Evolutionary conservation across 2,797 vertebrate genomes (phyloP).

Genomic region (Astyanax mexicanus): DNA sequence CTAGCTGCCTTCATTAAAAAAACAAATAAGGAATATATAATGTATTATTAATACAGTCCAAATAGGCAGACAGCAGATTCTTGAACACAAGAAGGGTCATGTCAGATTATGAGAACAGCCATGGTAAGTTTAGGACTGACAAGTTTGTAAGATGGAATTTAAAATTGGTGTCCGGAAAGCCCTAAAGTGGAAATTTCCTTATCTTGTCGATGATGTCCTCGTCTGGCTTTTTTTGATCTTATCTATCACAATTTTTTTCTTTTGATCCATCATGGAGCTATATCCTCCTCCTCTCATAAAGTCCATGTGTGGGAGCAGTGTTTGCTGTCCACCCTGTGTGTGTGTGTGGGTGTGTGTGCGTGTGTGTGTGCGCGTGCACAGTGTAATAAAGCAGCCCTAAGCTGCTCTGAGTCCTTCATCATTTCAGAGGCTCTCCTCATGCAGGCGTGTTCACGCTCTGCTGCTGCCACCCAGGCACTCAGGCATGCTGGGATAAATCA

Average conservation of each 20-base stretch:
- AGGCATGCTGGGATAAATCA: slow-evolving; percentile 7
- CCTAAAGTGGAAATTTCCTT: slow-evolving; percentile 1
- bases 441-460: slow-evolving; percentile 22
- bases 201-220: background rate
- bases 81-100: background rate
- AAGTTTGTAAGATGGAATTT: background rate
- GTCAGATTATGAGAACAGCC: background rate
- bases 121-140: background rate
- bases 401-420: slow-evolving; percentile 53
- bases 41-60: too few relatives aligned
- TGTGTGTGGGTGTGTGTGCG: background rate
- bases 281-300: slow-evolving; percentile 30
- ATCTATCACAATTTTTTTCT: slow-evolving; percentile 7
- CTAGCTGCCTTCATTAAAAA: too few relatives aligned
- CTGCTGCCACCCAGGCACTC: slow-evolving; percentile 19
- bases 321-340: slow-evolving; percentile 24
- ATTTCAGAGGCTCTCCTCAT: slow-evolving; percentile 34
- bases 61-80: background rate
- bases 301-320: slow-evolving; percentile 18
- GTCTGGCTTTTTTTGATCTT: background rate
- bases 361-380: background rate
- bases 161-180: background rate
- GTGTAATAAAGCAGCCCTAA: slow-evolving; percentile 54
- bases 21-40: too few relatives aligned
- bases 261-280: slow-evolving; percentile 5